These are phyloP conservation scores for Potorous gilbertii DNA, from an alignment of 2,797 vertebrate genomes.

Conservation along the genomic window DNA sequence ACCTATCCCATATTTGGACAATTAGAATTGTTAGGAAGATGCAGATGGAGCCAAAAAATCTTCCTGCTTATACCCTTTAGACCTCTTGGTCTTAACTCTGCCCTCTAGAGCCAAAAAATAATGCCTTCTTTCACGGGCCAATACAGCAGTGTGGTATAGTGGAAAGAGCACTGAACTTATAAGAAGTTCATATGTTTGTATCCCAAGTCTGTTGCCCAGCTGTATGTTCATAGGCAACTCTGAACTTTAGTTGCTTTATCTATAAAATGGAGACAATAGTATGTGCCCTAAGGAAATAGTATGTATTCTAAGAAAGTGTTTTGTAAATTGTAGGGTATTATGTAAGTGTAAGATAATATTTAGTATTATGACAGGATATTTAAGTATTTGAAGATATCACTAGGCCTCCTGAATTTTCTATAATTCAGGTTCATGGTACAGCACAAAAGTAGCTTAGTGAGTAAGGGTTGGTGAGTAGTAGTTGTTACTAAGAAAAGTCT, in stretches of 20 bases:
- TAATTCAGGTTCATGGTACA: neutral
- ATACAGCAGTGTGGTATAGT: neutral
- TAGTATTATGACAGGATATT: neutral
- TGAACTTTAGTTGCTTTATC: constrained; percentile 11
- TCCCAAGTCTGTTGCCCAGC: neutral
- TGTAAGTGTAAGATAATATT: neutral
- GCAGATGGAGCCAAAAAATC: neutral
- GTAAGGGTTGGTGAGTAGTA: neutral
- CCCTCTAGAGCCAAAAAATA: neutral
- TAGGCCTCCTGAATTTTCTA: neutral
- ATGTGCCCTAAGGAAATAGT: neutral
- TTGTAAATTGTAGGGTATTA: no score
- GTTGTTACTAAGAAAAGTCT: neutral
- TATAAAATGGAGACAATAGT: constrained; percentile 7
- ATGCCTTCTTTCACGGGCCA: no score
- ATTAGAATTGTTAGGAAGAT: neutral
- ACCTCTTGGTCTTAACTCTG: neutral
- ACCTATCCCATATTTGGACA: neutral
- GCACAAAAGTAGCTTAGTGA: no score
- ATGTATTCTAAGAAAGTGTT: neutral
- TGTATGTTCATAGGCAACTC: neutral
- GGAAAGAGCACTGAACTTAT: neutral
- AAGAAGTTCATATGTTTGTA: neutral
- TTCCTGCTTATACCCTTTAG: neutral
- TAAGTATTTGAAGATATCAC: neutral